Evolutionary conservation across 2,888 invertebrate species (phyloP), one percentile per base, ranked within the genome.

Genomic region (Papilio protenor): DNA sequence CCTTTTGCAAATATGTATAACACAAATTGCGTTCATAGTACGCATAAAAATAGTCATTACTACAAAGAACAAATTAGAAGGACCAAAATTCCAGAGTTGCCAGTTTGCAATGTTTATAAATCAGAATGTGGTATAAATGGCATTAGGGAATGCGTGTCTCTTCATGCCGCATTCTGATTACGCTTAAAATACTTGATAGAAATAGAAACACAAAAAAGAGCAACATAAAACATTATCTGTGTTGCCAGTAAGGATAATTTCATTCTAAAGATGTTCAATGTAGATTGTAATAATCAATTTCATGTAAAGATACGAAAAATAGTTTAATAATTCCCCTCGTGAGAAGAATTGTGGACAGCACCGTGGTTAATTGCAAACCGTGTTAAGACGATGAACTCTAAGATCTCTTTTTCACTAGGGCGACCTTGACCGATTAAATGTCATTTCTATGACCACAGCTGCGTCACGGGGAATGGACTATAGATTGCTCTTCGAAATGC

Each of bases 331-430:
- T 73, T 61, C n/a, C 47, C 45, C 10, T 23, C 73, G 47, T 73
- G 73, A 70, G 49, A 71, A 75, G 64, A 55, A 52, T 5, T 52
- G n/a, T 27, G 33, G n/a, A 45, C 61, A 49, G 47, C 27, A 23
- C 75, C 78, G 75, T 78, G 33, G 75, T 72, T 78, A 78, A 78
- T 78, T 75, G 73, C 75, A 66, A 71, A 49, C 76, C 61, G 52
- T 61, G 59, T 52, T 71, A 21, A 57, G 72, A 76, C 72, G 71
- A 75, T 61, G 45, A 59, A 77, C 61, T 61, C 23, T 23, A 1
- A 61, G 6, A 27, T 4, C 27, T 14, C 3, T 16, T 27, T 61
- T 61, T 12, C 61, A 61, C 61, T 61, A 27, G 23, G 23, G 59
- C 59, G 59, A 59, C 11, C 23, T 12, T 23, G n/a, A n/a, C n/a